phyloP scores from a whole-genome alignment of 1,140 invertebrate genomes.

The Bombus polaris region DNA sequence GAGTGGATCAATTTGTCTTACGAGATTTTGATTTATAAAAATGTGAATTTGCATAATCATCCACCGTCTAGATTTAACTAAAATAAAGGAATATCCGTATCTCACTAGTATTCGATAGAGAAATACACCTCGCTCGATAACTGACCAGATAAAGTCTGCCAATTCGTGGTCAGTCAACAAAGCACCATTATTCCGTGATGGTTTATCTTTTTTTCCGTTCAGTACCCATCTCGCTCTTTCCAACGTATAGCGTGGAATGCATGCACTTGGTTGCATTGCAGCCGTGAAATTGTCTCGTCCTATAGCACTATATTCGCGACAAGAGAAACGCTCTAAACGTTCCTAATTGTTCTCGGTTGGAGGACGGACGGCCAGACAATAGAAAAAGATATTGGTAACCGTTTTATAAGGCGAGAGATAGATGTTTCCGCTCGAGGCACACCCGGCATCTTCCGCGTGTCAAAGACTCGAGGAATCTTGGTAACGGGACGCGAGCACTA shows the following conservation, averaged over 20 bases:
- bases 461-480: conserved; percentile 45
- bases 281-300: conserved; percentile 31
- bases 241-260: neutral
- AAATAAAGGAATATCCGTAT: neutral
- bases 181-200: neutral
- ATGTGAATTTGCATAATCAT: neutral
- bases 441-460: conserved; percentile 33
- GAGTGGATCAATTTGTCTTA: too few species aligned
- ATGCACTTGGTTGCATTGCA: conserved; percentile 5
- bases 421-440: conserved; percentile 5
- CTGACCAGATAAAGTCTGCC: neutral
- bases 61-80: neutral
- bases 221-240: neutral
- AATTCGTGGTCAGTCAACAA: neutral
- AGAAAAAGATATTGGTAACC: neutral
- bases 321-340: conserved; percentile 46
- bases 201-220: neutral
- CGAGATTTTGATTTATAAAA: too few species aligned
- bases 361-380: neutral
- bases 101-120: too few species aligned
- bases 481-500: conserved; percentile 62
- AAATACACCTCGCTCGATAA: neutral
- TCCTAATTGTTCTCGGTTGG: conserved; percentile 45
- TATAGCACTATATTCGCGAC: neutral
- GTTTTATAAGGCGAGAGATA: conserved; percentile 9